A percentile compares a stretch with the other conserved stretches of the same genome.
Evolutionary conservation across 2,113 vertebrate genomes (phyloP).

Genomic region (Phaethornis superciliosus): DNA sequence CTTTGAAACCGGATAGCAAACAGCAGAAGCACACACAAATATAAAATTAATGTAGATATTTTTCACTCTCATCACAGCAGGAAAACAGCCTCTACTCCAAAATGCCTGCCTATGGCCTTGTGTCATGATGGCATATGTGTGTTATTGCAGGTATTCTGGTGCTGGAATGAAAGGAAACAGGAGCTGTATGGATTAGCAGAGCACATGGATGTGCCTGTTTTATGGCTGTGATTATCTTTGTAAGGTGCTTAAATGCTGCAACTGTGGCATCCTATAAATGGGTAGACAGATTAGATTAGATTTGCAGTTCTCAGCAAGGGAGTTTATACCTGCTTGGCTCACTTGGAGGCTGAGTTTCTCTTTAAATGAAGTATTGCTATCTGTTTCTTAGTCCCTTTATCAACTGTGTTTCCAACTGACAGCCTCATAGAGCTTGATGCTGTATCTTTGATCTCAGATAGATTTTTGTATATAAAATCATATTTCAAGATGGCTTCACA

Average conservation of each 20-base stretch:
- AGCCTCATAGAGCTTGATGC: slow-evolving; percentile 29
- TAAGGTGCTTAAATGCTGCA: slow-evolving; percentile 57
- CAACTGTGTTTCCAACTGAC: slow-evolving; percentile 17
- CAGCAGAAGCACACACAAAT: slow-evolving; percentile 21
- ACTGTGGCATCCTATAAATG: slow-evolving; percentile 48
- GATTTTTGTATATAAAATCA: slow-evolving; percentile 39
- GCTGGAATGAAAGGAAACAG: slow-evolving; percentile 32
- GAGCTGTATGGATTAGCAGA: slow-evolving; percentile 49
- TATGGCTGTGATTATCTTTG: slow-evolving; percentile 63
- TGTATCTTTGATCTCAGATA: slow-evolving; percentile 56
- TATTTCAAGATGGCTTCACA: slow-evolving; percentile 43
- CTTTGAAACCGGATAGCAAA: slow-evolving; percentile 13
- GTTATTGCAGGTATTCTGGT: slow-evolving; percentile 37
- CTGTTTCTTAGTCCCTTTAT: slow-evolving; percentile 44
- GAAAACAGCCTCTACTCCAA: slow-evolving; percentile 22
- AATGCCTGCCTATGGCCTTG: slow-evolving; percentile 8
- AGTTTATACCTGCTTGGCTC: slow-evolving; percentile 61
- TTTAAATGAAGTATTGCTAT: slow-evolving; percentile 35
- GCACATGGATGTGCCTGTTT: slow-evolving; percentile 53
- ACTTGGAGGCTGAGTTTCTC: slow-evolving; percentile 55
- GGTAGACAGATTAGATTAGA: slow-evolving; percentile 61
- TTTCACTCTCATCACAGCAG: slow-evolving; percentile 34
- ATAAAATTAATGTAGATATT: slow-evolving; percentile 39
- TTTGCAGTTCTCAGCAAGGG: slow-evolving; percentile 41
- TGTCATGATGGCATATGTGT: not conserved